Conservation (phyloP, 2,113 vertebrate species). For the Terrapene triunguis region DNA sequence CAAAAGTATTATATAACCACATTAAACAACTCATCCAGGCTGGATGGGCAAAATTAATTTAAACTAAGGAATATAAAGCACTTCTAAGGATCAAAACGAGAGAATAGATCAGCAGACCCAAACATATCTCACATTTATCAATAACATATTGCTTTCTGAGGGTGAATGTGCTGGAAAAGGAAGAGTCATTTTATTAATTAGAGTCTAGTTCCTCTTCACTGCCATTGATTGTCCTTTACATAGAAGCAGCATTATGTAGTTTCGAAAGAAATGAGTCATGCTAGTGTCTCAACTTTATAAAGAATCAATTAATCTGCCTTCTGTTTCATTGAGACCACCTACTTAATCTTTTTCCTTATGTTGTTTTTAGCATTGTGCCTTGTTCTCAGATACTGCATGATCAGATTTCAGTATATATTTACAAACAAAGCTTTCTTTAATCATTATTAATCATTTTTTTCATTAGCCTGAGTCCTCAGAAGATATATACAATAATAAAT, state of each 20-base stretch:
- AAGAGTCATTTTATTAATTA: slow-evolving; percentile 52
- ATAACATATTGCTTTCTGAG: slow-evolving; percentile 42
- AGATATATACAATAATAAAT: slow-evolving; percentile 48
- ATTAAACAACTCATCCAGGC: slow-evolving; percentile 57
- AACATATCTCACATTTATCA: slow-evolving; percentile 62
- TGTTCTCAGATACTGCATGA: neutral
- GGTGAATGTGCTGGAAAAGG: slow-evolving; percentile 35
- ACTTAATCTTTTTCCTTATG: slow-evolving; percentile 38
- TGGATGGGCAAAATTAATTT: slow-evolving; percentile 64
- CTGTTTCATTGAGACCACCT: neutral
- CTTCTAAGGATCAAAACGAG: slow-evolving; percentile 48
- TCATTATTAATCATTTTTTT: slow-evolving; percentile 3
- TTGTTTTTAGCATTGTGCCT: neutral
- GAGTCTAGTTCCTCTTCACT: slow-evolving; percentile 38
- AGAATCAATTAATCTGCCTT: neutral
- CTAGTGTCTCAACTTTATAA: slow-evolving; percentile 34
- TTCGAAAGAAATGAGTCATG: slow-evolving; percentile 9
- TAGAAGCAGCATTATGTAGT: slow-evolving; percentile 10
- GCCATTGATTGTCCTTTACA: slow-evolving; percentile 44
- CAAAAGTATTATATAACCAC: slow-evolving; percentile 36
- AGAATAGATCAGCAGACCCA: slow-evolving; percentile 50
- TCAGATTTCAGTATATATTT: slow-evolving; percentile 26
- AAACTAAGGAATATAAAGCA: slow-evolving; percentile 64
- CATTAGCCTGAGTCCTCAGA: neutral
- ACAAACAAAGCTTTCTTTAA: slow-evolving; percentile 28